Conservation (phyloP, 2,797 vertebrate genomes). For the Ceyx erithaca region DNA sequence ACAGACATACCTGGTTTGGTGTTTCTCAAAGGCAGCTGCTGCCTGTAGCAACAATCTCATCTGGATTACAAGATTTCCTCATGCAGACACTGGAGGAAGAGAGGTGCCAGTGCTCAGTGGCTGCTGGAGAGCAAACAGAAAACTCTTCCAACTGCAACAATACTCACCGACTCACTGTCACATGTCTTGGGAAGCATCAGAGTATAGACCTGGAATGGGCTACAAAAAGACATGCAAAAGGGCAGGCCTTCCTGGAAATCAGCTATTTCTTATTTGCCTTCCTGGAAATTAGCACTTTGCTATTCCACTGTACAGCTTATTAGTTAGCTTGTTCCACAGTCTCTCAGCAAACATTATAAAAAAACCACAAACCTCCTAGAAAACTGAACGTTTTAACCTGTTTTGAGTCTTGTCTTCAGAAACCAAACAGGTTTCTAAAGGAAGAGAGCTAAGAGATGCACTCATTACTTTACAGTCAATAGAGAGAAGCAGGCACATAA, state of each 20-base stretch:
- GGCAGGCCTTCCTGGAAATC: not conserved
- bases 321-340: not conserved
- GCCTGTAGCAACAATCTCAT: not conserved
- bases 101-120: not conserved
- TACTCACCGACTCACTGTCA: not conserved
- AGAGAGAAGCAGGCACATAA: not conserved
- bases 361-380: not conserved
- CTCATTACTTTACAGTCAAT: not conserved
- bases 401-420: not conserved
- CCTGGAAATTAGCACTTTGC: not conserved
- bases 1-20: not conserved
- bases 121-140: not conserved
- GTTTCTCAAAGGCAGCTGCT: not conserved
- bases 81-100: not conserved
- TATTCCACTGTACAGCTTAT: not conserved
- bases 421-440: not conserved
- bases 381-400: not conserved
- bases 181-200: accelerated
- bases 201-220: not conserved
- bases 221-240: not conserved
- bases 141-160: not conserved
- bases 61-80: not conserved
- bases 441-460: not conserved
- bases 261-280: not conserved
- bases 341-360: not conserved